Conservation (phyloP, 2,888 invertebrate genomes). For the Hipparchia semele region DNA sequence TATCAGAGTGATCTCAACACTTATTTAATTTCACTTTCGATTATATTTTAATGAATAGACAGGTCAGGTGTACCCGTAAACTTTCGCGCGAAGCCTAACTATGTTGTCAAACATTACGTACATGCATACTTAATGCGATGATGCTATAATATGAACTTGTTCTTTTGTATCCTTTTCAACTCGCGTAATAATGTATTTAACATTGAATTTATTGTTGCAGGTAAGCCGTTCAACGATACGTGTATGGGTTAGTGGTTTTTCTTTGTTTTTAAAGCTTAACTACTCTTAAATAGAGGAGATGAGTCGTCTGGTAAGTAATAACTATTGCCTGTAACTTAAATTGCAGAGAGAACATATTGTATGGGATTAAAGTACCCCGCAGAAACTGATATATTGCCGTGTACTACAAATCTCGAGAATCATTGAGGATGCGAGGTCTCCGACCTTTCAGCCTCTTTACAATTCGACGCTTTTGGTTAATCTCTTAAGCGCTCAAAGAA, state of each 20-base stretch:
- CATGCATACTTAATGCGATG: slow-evolving; percentile 19
- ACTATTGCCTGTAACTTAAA: neutral
- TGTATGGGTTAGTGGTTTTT: neutral
- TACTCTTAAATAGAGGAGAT: neutral
- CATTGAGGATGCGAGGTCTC: neutral
- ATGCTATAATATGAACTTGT: slow-evolving; percentile 21
- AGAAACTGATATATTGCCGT: neutral
- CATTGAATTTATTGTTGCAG: slow-evolving; percentile 29
- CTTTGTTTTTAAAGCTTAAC: slow-evolving; percentile 5
- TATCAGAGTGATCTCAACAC: slow-evolving; percentile 63
- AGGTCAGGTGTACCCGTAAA: slow-evolving; percentile 66
- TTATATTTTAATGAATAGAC: slow-evolving; percentile 74
- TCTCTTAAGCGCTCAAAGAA: neutral
- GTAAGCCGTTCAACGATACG: slow-evolving; percentile 26
- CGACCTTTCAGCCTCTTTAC: neutral
- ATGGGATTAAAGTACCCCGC: neutral
- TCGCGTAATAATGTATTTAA: slow-evolving; percentile 20
- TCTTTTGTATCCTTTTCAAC: slow-evolving; percentile 19
- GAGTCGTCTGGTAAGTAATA: neutral
- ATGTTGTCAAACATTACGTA: slow-evolving; percentile 59
- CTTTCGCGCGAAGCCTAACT: slow-evolving; percentile 64
- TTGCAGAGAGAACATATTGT: neutral
- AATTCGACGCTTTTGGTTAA: neutral
- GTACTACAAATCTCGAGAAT: neutral
- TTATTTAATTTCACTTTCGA: slow-evolving; percentile 79